Base-by-base conservation (phyloP, 2,888 invertebrate species). In the Tetramorium bicarinatum region DNA sequence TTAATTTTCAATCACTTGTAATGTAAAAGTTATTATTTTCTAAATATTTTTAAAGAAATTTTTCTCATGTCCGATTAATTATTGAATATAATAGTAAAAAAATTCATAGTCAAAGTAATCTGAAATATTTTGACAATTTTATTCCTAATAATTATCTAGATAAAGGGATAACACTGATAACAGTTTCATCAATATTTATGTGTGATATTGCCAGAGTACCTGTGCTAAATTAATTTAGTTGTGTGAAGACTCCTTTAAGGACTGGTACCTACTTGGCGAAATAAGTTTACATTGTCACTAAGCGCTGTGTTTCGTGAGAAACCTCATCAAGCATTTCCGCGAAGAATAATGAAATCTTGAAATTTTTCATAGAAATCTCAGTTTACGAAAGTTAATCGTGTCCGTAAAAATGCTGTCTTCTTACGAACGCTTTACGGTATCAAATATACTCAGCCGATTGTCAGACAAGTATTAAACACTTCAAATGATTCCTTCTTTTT, bases 211-310 rank as follows among this genome's bases (percentile, higher is more conserved):
- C 18, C 34, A n/a, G 18, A 61, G 34, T 61, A 18, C 1, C 34
- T 18, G 3, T n/a, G 9, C 1, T 9, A 64, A 41, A 38, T 41
- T 1, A n/a, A 1, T 41, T 64, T 25, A 44, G 2, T 64, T 2
- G 15, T 64, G 64, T 64, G 64, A 8, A 64, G 21, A 44, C 15
- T 7, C 3, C 52, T 71, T 71, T 71, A 52, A 71, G 34, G 2
- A 9, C n/a, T 52, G 15, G 6, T 21, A 52, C 7, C 15, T 71
- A 15, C 13, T 34, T 38, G 34, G 15, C 15, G 15, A 71, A 52
- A 71, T 71, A 71, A 71, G 9, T 52, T 69, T n/a, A 71, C 2
- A 15, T 3, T 38, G 34, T 52, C 52, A n/a, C n/a, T n/a, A 71
- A 71, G 15, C n/a, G 52, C 1, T 54, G 18, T 2, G 21, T 21